Conservation (phyloP, 2,113 vertebrate species). For the Takifugu flavidus region DNA sequence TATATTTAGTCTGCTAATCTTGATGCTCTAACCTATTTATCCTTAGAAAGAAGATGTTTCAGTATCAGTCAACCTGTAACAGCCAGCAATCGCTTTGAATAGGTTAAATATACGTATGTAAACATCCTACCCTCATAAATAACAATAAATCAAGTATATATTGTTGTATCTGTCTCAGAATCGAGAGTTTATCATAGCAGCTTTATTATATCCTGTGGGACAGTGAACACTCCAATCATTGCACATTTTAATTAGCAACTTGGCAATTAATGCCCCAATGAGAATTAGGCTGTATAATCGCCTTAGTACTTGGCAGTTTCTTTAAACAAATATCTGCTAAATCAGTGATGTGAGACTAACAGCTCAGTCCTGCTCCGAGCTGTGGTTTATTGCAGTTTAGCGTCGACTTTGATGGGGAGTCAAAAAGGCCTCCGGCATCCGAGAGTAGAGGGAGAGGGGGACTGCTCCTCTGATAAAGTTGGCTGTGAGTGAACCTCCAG, state of each 20-base stretch:
- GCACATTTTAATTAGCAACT: conserved; percentile 74
- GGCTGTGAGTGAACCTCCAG: not conserved
- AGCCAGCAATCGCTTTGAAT: no score
- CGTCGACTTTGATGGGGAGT: conserved; percentile 30
- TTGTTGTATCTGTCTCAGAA: conserved; percentile 55
- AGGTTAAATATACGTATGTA: no score
- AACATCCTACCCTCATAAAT: conserved; percentile 51
- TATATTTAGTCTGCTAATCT: conserved; percentile 47
- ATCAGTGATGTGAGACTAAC: conserved; percentile 59
- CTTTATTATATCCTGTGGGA: conserved; percentile 60
- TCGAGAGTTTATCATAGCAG: conserved; percentile 64
- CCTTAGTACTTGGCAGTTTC: conserved; percentile 63
- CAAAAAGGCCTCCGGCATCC: conserved; percentile 44
- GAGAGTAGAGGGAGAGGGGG: conserved; percentile 23
- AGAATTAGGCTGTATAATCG: conserved; percentile 69
- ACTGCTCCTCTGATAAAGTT: conserved; percentile 2
- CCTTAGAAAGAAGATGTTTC: conserved; percentile 37
- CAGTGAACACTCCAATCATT: conserved; percentile 37
- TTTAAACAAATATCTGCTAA: conserved; percentile 67
- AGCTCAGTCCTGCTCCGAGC: conserved; percentile 43
- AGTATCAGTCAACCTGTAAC: conserved; percentile 11
- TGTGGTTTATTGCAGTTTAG: conserved; percentile 38
- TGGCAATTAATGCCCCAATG: conserved; percentile 72
- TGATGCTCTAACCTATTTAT: conserved; percentile 38
- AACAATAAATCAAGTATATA: conserved; percentile 29